Conservation (phyloP, 2,797 vertebrate genomes). For the Squalus acanthias region DNA sequence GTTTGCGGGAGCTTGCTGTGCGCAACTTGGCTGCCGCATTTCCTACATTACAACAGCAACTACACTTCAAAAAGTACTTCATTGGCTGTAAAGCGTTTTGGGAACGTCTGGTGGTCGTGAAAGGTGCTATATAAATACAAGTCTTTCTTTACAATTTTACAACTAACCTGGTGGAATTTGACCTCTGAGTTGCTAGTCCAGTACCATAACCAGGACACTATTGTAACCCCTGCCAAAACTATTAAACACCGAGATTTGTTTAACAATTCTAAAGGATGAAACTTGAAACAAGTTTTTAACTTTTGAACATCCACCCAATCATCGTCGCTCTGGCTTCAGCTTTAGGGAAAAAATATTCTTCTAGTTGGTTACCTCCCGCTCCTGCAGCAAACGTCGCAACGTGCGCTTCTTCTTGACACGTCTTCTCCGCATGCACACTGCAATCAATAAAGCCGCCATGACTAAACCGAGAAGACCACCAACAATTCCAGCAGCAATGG, state of each 20-base stretch:
- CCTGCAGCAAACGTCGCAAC: slow-evolving; percentile 82
- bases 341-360: not conserved
- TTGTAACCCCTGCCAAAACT: not conserved
- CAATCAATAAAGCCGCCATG: slow-evolving; percentile 68
- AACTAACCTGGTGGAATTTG: not conserved
- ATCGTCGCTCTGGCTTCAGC: not conserved
- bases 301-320: not conserved
- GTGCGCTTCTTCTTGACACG: slow-evolving; percentile 90
- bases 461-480: slow-evolving; percentile 77
- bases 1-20: no score
- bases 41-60: no score
- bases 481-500: slow-evolving; percentile 79
- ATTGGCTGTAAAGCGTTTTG: no score
- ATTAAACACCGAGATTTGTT: not conserved
- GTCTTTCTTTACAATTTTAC: not conserved
- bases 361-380: slow-evolving; percentile 70
- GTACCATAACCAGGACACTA: not conserved
- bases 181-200: not conserved
- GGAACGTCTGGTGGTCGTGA: no score
- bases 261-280: not conserved
- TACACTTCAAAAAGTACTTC: no score
- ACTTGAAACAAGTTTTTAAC: not conserved
- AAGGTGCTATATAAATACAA: no score
- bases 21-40: no score
- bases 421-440: slow-evolving; percentile 77